A percentile compares a stretch with the other conserved stretches of the same genome.
Evolutionary conservation across 2,797 vertebrate genomes (phyloP).

Genomic region (Chelon labrosus): DNA sequence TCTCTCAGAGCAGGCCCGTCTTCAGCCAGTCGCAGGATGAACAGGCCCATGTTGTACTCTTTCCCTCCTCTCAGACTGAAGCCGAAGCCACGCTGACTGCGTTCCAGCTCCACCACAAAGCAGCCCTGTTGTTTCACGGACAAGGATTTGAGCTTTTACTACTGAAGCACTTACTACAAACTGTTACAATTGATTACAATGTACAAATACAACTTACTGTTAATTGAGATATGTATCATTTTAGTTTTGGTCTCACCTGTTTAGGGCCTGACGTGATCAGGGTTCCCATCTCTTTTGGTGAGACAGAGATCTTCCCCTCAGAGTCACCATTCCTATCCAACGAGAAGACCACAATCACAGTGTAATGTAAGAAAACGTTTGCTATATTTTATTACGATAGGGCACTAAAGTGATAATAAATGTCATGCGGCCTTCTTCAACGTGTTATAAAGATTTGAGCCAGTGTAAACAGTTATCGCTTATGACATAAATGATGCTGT

Average conservation of each 20-base stretch:
- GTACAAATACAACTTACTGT: too few species aligned
- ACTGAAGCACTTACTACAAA: background rate
- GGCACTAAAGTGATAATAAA: background rate
- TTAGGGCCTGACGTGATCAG: slow-evolving; percentile 79
- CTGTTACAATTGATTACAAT: too few species aligned
- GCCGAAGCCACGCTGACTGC: slow-evolving; percentile 94
- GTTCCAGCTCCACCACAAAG: slow-evolving; percentile 93
- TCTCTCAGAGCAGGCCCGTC: slow-evolving; percentile 95
- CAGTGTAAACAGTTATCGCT: background rate
- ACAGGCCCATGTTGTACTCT: slow-evolving; percentile 99
- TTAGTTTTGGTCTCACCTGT: slow-evolving; percentile 74
- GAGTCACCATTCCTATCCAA: slow-evolving; percentile 79
- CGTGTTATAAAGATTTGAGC: background rate
- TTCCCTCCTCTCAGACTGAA: slow-evolving; percentile 98
- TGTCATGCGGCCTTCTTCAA: background rate
- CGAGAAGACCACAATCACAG: slow-evolving; percentile 13
- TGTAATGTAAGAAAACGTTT: background rate
- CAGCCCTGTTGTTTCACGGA: slow-evolving; percentile 82
- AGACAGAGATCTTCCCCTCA: slow-evolving; percentile 83
- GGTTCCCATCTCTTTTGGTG: slow-evolving; percentile 77
- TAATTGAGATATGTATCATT: too few species aligned
- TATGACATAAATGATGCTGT: background rate
- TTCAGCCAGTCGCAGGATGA: slow-evolving; percentile 96
- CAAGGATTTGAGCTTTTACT: background rate
- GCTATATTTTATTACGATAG: background rate